phyloP scores from a whole-genome alignment of 2,888 invertebrate species.

The Plemyria rubiginata region DNA sequence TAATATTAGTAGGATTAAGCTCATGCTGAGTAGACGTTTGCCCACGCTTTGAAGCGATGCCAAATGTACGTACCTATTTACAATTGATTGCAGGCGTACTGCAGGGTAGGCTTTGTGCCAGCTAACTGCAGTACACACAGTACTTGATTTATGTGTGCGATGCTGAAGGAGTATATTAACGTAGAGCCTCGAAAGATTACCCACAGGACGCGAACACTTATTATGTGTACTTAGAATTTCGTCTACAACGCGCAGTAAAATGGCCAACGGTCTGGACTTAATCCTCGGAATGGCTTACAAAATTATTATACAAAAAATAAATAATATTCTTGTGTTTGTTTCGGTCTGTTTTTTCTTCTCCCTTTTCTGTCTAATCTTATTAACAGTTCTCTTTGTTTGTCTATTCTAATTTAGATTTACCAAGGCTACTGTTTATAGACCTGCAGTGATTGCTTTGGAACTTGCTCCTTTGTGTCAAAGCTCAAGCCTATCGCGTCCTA shows the following conservation, averaged over 20 bases:
- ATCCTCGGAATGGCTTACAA: too few species aligned
- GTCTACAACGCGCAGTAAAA: neutral
- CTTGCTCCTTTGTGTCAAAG: neutral
- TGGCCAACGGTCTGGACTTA: neutral
- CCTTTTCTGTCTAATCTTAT: too few species aligned
- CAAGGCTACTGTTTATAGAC: too few species aligned
- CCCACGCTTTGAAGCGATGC: slow-evolving; percentile 15
- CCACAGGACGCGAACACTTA: neutral
- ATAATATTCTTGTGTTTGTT: too few species aligned
- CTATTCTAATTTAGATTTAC: too few species aligned
- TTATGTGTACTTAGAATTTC: neutral
- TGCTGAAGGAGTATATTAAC: neutral
- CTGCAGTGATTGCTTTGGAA: too few species aligned
- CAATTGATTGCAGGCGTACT: slow-evolving; percentile 12
- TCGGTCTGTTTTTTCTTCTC: too few species aligned
- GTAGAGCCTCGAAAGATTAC: neutral
- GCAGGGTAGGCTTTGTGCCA: slow-evolving; percentile 13
- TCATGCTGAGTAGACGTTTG: neutral
- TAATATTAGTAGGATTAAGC: too few species aligned
- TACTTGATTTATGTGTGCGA: neutral
- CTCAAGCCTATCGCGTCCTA: neutral
- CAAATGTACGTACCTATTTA: slow-evolving; percentile 3
- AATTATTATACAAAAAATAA: too few species aligned
- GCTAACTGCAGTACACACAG: slow-evolving; percentile 16
- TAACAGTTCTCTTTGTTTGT: too few species aligned